phyloP scores from a whole-genome alignment of 2,113 vertebrate species.

The Nansenia antarctica region DNA sequence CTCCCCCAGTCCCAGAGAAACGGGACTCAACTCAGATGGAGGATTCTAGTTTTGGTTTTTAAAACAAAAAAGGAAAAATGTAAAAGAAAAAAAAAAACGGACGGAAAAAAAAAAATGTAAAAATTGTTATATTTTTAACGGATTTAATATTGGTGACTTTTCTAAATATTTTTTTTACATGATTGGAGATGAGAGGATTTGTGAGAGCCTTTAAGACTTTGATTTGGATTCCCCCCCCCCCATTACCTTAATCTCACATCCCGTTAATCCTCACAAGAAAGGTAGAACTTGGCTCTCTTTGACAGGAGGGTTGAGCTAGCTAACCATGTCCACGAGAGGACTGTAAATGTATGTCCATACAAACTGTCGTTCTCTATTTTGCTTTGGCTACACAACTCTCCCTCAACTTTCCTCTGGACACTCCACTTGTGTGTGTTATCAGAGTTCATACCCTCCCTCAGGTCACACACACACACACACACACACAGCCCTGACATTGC shows the following conservation, averaged over 20 bases:
- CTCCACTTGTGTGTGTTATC: neutral
- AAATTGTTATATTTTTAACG: constrained; percentile 19
- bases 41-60: constrained; percentile 58
- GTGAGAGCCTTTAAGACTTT: constrained; percentile 59
- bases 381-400: constrained; percentile 13
- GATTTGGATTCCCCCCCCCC: constrained; percentile 35
- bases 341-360: neutral
- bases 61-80: constrained; percentile 57
- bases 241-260: constrained; percentile 14
- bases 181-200: constrained; percentile 44
- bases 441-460: constrained; percentile 6
- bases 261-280: neutral
- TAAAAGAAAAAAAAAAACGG: constrained; percentile 55
- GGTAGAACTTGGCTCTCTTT: constrained; percentile 22
- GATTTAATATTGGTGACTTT: constrained; percentile 30
- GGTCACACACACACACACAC: neutral
- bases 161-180: constrained; percentile 16
- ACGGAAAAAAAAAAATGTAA: too few species aligned
- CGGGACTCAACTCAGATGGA: constrained; percentile 58
- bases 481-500: constrained; percentile 1
- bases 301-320: neutral
- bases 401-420: constrained; percentile 4
- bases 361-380: neutral
- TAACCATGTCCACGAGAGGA: neutral
- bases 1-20: constrained; percentile 45